Evolutionary conservation across 2,888 invertebrate species (phyloP), one percentile per base, ranked within the genome.

Genomic region (Dryadula phaetusa): DNA sequence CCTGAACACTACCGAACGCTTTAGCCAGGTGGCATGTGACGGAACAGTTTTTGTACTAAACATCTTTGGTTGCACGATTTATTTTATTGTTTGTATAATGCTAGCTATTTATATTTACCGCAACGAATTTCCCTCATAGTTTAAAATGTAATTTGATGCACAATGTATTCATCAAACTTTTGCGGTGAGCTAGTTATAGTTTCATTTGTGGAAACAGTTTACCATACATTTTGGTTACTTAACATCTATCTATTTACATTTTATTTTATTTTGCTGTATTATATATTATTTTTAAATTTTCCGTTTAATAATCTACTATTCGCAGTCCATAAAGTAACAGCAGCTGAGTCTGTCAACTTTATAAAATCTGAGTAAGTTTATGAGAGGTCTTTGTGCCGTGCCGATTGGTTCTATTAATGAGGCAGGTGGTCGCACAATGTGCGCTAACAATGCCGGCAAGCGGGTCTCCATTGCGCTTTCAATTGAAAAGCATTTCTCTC

Each of bases 341-440:
- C 68, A 70, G 64, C 69, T 70, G 69, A 64, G 63, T 64, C 56
- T 64, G n/a, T 49, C 49, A 49, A 49, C 42, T 40, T 44, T 34
- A 37, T 58, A 56, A 49, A 46, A 34, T 37, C 37, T 40, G 16
- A 58, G 58, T 60, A 42, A 64, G 58, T 49, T 49, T 22, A 40
- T 49, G 37, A 66, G 76, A 72, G 80, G 68, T 79, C 82, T 70
- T 67, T 61, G 62, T 73, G 76, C 66, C 72, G 79, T 71, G 72
- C 73, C 74, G 76, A 73, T 77, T 77, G 76, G 68, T 78, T 72
- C 76, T 77, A 81, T 79, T 90, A 90, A 90, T 87, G 87, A 89
- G 87, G 87, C 89, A 89, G 91, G 90, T 92, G 91, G 88, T 81
- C 77, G 79, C 82, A 89, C 88, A 88, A 87, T 90, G 83, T 82